Evolutionary conservation across 37 sponge, comb jelly and placozoan genomes (phyloP), one percentile per base, ranked within the genome.

Genomic region (Spongia lamella): DNA sequence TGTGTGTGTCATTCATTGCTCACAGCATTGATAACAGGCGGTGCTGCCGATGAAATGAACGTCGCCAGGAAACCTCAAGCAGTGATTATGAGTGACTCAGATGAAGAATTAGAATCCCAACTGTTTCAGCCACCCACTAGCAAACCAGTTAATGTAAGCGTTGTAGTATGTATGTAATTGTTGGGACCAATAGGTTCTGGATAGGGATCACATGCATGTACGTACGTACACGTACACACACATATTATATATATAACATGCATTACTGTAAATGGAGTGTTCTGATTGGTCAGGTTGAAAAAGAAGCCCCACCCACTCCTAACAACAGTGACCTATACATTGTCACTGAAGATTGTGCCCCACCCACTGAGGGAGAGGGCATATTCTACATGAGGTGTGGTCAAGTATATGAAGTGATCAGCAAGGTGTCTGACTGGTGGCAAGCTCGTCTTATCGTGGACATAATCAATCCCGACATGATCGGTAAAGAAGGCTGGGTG

Each of bases 341-440:
- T 16, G 86, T 78, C 15, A 80, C 58, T 11, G 86, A 79, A 38
- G 86, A 86, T 68, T 86, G 86, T 74, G 73, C 86, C 35, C 75
- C 86, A 2, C 61, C 80, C 27, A 79, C 69, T 39, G 80, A 79
- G 20, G 63, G 77, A 26, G 80, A 86, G 57, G 69, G 75, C 5
- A 86, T 86, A 29, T 36, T 86, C 24, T 79, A 75, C 56, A 30
- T 86, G 30, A 47, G 33, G 2, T 73, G 74, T 50, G 86, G 86
- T 7, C 86, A 86, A 60, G 80, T 79, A 5, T 88, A 56, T 73
- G 88, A 88, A 7, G 56, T 88, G 31, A 6, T 82, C 1, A 73
- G 78, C 40, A 37, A 51, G 6, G 34, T 37, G 7, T 71, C 83
- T 36, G 77, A 73, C 55, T 88, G 90, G 90, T 89, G 90, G 90